These are phyloP conservation scores for Erethizon dorsatum DNA, from an alignment of 2,797 vertebrate genomes.

Conservation along the genomic window DNA sequence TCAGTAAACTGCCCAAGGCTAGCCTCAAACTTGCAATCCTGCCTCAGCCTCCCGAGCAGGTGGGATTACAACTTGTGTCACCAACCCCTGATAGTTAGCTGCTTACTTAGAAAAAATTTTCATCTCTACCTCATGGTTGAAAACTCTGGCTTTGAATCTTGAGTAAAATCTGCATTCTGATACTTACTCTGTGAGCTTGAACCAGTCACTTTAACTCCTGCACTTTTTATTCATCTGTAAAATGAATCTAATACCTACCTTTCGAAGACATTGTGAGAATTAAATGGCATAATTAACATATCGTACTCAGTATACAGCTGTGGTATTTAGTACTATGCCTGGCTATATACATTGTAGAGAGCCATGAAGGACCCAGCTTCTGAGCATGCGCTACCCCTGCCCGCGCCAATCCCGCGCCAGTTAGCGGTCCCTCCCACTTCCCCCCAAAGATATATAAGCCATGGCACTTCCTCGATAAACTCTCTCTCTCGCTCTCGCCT, in stretches of 20 bases:
- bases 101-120: slow-evolving; percentile 36
- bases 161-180: slow-evolving; percentile 56
- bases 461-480: too few species aligned
- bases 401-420: too few species aligned
- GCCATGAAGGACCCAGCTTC: too few species aligned
- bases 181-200: slow-evolving; percentile 11
- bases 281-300: slow-evolving; percentile 10
- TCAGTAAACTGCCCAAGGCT: not conserved
- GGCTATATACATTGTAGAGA: too few species aligned
- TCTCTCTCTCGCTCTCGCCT: too few species aligned
- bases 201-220: slow-evolving; percentile 7
- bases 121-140: not conserved
- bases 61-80: not conserved
- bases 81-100: not conserved
- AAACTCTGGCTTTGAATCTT: slow-evolving; percentile 48
- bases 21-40: not conserved
- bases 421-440: too few species aligned
- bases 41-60: not conserved
- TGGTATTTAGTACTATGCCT: not conserved
- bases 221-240: slow-evolving; percentile 43
- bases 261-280: slow-evolving; percentile 14
- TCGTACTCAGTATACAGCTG: not conserved
- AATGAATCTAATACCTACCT: not conserved
- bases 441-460: too few species aligned
- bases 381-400: too few species aligned